phyloP scores from a whole-genome alignment of 2,797 vertebrate genomes.

The Phalloptychus januarius region DNA sequence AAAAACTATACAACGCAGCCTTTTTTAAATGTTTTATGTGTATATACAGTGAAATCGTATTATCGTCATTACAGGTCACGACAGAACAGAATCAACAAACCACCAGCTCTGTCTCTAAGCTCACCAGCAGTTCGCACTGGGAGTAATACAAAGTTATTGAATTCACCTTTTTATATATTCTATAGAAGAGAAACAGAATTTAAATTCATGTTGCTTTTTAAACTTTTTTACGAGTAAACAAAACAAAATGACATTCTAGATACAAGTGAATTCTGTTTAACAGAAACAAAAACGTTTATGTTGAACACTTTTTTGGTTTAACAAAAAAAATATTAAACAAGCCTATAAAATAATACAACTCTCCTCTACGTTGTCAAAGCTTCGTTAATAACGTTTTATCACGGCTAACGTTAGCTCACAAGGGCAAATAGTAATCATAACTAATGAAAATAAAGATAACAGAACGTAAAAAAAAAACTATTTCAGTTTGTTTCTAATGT shows the following conservation, averaged over 20 bases:
- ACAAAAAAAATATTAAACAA: neutral
- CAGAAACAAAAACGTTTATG: too few species aligned
- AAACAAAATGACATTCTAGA: neutral
- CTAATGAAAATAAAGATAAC: neutral
- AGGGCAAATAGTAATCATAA: neutral
- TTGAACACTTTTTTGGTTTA: too few species aligned
- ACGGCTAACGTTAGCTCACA: constrained; percentile 15
- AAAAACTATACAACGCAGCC: neutral
- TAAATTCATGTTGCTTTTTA: neutral
- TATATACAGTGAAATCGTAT: neutral
- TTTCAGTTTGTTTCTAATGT: neutral
- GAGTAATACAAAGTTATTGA: neutral
- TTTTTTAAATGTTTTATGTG: neutral
- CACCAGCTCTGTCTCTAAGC: neutral
- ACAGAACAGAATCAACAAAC: neutral
- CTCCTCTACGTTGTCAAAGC: neutral
- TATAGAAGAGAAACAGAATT: neutral
- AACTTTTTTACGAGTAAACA: neutral
- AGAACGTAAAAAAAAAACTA: neutral
- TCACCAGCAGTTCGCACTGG: neutral
- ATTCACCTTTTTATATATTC: neutral
- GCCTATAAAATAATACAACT: neutral
- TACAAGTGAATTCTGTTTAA: neutral
- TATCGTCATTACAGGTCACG: neutral
- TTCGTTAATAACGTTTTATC: neutral